Conservation (phyloP, 2,797 vertebrate species). For the Lacerta bilineata region DNA sequence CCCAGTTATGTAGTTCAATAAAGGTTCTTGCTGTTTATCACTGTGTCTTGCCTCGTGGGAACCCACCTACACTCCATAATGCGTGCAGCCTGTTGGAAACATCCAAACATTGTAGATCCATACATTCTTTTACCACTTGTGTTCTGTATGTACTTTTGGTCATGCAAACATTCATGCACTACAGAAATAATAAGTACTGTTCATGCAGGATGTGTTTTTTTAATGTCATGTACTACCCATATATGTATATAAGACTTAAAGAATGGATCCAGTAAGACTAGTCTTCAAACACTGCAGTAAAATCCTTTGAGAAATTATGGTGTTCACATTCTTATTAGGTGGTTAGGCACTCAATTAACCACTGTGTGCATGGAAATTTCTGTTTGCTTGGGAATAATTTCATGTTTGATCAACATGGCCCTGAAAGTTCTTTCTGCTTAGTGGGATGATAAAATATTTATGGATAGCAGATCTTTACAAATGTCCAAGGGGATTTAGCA, state of each 20-base stretch:
- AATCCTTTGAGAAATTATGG: neutral
- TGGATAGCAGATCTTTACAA: slow-evolving; percentile 21
- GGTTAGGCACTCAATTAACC: slow-evolving; percentile 39
- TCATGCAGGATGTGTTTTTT: neutral
- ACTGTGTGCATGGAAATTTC: slow-evolving; percentile 6
- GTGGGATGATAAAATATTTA: slow-evolving; percentile 43
- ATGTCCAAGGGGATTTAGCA: slow-evolving; percentile 33
- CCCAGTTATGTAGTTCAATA: no score
- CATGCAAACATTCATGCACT: neutral
- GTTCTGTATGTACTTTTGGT: neutral
- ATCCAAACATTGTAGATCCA: neutral
- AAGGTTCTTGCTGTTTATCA: no score
- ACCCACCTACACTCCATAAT: no score
- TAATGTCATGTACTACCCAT: neutral
- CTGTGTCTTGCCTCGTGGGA: no score
- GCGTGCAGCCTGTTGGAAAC: neutral
- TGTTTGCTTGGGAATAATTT: slow-evolving; percentile 48
- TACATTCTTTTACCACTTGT: neutral
- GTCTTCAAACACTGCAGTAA: neutral
- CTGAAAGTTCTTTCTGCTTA: slow-evolving; percentile 44
- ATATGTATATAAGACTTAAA: neutral
- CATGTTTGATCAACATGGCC: slow-evolving; percentile 21
- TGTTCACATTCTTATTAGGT: slow-evolving; percentile 39
- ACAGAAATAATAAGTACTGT: neutral
- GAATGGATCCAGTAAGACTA: neutral